Base-by-base conservation (phyloP, 2,797 vertebrate genomes). In the Bryconaethiops microstoma region DNA sequence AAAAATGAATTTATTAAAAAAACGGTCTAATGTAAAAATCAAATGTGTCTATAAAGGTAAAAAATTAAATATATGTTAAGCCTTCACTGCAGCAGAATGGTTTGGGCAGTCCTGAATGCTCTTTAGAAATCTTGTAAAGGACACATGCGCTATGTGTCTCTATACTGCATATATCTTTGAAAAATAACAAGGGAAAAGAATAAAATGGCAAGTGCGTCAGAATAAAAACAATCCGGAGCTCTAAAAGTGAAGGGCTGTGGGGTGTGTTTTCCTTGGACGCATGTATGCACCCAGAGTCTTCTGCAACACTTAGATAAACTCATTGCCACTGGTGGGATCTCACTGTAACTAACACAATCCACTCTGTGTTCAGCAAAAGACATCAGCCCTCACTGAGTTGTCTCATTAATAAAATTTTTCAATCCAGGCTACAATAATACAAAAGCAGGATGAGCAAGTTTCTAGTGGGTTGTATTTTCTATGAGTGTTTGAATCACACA, bases 191-290 rank as follows among this genome's bases (percentile, higher is more conserved):
- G 21, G 12, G 16, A 8, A 40, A 65, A 69, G 17, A 48, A 69
- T 69, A 68, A 68, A 67, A 67, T 12, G 29, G 60, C 9, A 63
- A 64, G 7, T 39, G 29, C 62, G 25, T 64, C 62, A 64, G 62
- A 42, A 42, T 42, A 25, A 29, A 63, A 42, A 7, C 64, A 42
- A 42, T 21, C 65, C n/a, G 5, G 39, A 45, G 9, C 65, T 68
- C 8, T 65, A n/a, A 12, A 45, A n/a, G 39, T 45, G 29, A 39
- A 68, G 17, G 40, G 40, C 17, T 3, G 5, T 12, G 0, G 19
- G 19, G 40, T 40, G 35, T 42, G 35, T 1, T 67, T 67, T n/a
- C 39, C 35, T 14, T n/a, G 7, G 25, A 67, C 2, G 35, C 35
- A 9, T 17, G 16, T 7, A 40, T 19, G 39, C 6, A 35, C 35